Percentiles rank a stretch among this genome's conserved stretches.
Evolutionary conservation across 2,888 invertebrate genomes (phyloP).

Genomic region (Belgica antarctica): DNA sequence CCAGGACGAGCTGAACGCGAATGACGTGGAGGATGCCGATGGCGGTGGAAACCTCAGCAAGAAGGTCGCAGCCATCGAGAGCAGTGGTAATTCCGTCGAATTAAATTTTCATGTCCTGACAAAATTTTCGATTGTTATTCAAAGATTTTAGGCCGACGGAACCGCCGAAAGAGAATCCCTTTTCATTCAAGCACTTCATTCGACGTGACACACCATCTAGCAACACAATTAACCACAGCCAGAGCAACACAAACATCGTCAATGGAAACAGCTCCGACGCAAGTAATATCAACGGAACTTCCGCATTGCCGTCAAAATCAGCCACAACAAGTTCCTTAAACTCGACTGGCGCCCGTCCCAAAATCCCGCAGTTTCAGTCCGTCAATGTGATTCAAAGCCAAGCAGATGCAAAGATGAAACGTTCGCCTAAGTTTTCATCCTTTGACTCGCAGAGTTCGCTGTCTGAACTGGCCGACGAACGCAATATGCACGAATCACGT

Average conservation of each 20-base stretch:
- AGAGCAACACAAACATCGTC: slow-evolving; percentile 29
- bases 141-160: slow-evolving; percentile 41
- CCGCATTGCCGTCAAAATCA: slow-evolving; percentile 43
- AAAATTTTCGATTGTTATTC: too few relatives aligned
- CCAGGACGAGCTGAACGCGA: slow-evolving; percentile 32
- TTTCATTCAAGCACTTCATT: slow-evolving; percentile 82
- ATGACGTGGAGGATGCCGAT: not conserved
- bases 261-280: slow-evolving; percentile 1
- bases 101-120: too few relatives aligned
- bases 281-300: not conserved
- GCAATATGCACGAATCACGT: slow-evolving; percentile 32
- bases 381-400: slow-evolving; percentile 33
- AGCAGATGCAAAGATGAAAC: slow-evolving; percentile 53
- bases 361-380: slow-evolving; percentile 57
- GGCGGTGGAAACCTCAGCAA: not conserved
- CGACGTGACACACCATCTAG: slow-evolving; percentile 58
- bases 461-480: slow-evolving; percentile 50
- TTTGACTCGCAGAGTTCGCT: slow-evolving; percentile 56
- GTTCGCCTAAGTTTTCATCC: slow-evolving; percentile 54
- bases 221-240: not conserved
- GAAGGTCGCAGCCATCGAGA: not conserved
- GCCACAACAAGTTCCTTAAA: slow-evolving; percentile 34
- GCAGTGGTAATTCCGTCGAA: not conserved
- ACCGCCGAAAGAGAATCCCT: slow-evolving; percentile 59
- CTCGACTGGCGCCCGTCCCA: slow-evolving; percentile 73